Evolutionary conservation across 2,888 invertebrate genomes (phyloP).

Genomic region (Cryptus viduatorius): DNA sequence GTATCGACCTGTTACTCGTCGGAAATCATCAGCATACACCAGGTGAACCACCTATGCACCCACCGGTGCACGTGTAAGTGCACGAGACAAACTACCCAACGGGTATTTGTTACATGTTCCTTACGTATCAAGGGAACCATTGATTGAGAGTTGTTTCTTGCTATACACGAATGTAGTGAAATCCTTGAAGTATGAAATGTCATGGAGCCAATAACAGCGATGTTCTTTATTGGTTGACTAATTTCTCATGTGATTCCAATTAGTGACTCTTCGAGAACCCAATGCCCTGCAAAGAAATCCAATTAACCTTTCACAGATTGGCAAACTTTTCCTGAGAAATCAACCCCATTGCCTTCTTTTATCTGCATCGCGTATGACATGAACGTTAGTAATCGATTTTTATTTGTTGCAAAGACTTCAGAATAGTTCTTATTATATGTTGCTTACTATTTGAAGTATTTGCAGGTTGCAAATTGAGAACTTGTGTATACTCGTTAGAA

Average conservation of each 20-base stretch:
- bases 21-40: constrained; percentile 78
- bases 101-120: neutral
- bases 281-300: too few species aligned
- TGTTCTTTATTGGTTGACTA: neutral
- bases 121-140: constrained; percentile 11
- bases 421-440: too few species aligned
- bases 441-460: too few species aligned
- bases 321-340: too few species aligned
- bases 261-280: neutral
- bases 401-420: too few species aligned
- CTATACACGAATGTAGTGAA: neutral
- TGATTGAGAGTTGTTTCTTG: neutral
- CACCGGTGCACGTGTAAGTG: constrained; percentile 53
- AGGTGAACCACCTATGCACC: constrained; percentile 70
- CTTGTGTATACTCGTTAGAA: too few species aligned
- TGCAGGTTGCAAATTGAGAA: too few species aligned
- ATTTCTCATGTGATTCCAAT: neutral
- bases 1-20: constrained; percentile 80
- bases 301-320: too few species aligned
- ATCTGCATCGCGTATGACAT: too few species aligned
- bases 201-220: neutral
- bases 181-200: constrained; percentile 8
- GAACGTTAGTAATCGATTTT: too few species aligned
- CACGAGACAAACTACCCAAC: constrained; percentile 48
- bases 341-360: too few species aligned